Evolutionary conservation across 2,113 vertebrate genomes (phyloP).

Genomic region (Beaufortia kweichowensis): DNA sequence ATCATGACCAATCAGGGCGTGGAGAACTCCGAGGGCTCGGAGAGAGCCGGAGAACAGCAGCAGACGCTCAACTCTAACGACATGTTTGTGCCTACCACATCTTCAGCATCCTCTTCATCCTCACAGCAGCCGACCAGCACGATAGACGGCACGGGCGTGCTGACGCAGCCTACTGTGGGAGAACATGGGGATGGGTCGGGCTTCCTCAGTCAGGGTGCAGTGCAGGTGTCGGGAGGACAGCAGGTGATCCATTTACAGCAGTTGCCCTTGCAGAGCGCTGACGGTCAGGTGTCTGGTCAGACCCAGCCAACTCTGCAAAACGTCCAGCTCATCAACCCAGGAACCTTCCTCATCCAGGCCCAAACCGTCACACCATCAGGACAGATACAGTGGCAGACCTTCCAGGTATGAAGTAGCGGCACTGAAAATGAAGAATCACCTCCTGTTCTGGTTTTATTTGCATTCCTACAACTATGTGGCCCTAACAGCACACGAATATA

Average conservation of each 20-base stretch:
- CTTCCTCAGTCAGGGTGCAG: constrained; percentile 86
- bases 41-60: constrained; percentile 87
- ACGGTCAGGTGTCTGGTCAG: constrained; percentile 86
- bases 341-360: constrained; percentile 98
- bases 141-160: constrained; percentile 85
- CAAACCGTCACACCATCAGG: constrained; percentile 96
- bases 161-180: constrained; percentile 85
- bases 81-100: constrained; percentile 97
- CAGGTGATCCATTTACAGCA: constrained; percentile 82
- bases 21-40: constrained; percentile 85
- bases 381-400: constrained; percentile 99
- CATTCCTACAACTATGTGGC: no score
- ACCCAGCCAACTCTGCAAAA: constrained; percentile 89
- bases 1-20: constrained; percentile 86
- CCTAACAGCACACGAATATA: no score
- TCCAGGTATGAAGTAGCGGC: constrained; percentile 72
- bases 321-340: constrained; percentile 95
- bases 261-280: constrained; percentile 86
- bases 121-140: constrained; percentile 86
- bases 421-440: neutral
- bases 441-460: no score
- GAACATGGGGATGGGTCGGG: constrained; percentile 84
- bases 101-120: constrained; percentile 75
- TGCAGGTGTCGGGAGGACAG: constrained; percentile 68
- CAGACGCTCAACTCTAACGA: constrained; percentile 88